Base-by-base conservation (phyloP, 2,113 vertebrate genomes). In the Pseudopodoces humilis region DNA sequence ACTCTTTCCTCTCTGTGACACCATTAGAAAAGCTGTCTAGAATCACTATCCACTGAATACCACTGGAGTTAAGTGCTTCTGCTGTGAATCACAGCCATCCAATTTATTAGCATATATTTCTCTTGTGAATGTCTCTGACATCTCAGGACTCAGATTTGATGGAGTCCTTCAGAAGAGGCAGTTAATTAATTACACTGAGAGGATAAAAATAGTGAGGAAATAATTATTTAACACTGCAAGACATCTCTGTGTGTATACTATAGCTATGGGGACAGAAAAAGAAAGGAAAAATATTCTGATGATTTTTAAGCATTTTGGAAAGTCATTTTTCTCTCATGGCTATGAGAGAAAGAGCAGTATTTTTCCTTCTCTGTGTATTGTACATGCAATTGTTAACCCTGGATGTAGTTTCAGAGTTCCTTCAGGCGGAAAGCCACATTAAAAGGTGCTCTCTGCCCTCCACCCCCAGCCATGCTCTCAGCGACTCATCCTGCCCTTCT, bases 231-330 rank as follows among this genome's bases (percentile, higher is more conserved):
- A 53, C 53, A 52, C 19, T 69, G 30, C 18, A 78, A 78, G 55
- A 75, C 6, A 52, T 52, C 33, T 59, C 22, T 15, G 13, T 55
- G 37, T 65, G 10, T 59, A 37, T 63, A 22, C 60, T 82, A 43
- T 52, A 65, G n/a, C 28, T 46, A 16, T 16, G 10, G 11, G 6
- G 23, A 58, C 12, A 68, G 21, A 75, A 83, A 76, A 94, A 59
- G 8, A 55, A 71, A 84, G 24, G 17, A 64, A 47, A 77, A 77
- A 28, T 17, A 72, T 47, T 88, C 30, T 62, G 37, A 55, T 58
- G 35, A 13, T 35, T 80, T 80, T 88, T 50, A 68, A 71, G 41
- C 22, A 33, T 85, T 91, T 92, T 65, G 37, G 11, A 89, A 75
- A 31, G 13, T 68, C 19, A 3, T 44, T 60, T 28, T 39, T 81